phyloP scores from a whole-genome alignment of 2,113 vertebrate genomes.

The Montifringilla adamsi region DNA sequence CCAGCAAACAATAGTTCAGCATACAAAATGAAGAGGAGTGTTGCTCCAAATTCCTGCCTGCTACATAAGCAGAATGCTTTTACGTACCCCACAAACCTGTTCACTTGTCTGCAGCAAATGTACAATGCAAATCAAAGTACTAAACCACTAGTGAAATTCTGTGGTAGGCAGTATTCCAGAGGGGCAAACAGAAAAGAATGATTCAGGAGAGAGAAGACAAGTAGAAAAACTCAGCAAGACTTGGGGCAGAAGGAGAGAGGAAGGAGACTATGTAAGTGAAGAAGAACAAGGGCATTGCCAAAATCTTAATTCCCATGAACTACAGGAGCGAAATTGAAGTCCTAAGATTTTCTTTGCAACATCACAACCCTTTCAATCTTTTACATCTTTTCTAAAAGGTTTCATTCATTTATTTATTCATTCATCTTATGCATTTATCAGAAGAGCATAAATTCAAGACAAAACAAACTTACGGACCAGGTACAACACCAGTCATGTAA shows the following conservation, averaged over 20 bases:
- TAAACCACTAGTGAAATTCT: neutral
- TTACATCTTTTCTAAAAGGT: neutral
- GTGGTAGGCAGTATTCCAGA: neutral
- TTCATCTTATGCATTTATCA: neutral
- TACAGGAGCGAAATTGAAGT: neutral
- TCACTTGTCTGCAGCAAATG: constrained; percentile 21
- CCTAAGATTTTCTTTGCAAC: neutral
- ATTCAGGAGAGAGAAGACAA: neutral
- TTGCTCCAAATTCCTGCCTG: constrained; percentile 7
- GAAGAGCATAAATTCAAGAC: neutral
- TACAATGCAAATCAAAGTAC: neutral
- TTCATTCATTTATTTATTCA: neutral
- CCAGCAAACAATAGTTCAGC: constrained; percentile 30
- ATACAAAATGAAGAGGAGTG: constrained; percentile 24
- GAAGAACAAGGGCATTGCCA: neutral
- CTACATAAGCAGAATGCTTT: constrained; percentile 11
- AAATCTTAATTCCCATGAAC: neutral
- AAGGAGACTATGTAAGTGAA: neutral
- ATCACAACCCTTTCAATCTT: neutral
- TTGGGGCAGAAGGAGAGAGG: neutral
- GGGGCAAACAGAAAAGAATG: neutral
- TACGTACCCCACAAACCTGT: constrained; percentile 16
- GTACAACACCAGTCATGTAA: neutral
- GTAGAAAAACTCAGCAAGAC: neutral
- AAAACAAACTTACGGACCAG: neutral